Conservation (phyloP, 2,797 vertebrate genomes). For the Lepus oiostolus region DNA sequence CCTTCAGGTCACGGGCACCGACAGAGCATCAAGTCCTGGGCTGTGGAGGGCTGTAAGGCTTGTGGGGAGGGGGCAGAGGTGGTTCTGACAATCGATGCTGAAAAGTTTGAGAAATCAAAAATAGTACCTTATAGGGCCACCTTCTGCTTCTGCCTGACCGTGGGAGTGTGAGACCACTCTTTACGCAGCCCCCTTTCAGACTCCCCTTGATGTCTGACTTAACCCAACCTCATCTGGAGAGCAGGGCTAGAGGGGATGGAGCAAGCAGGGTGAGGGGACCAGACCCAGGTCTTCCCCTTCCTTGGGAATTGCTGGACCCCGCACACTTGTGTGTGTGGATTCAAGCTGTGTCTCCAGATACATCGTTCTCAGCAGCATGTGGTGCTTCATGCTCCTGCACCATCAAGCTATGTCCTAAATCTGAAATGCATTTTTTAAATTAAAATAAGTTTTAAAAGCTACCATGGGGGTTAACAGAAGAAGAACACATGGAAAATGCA, state of each 20-base stretch:
- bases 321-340: neutral
- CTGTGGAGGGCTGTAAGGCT: neutral
- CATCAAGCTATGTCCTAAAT: conserved; percentile 37
- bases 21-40: neutral
- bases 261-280: accelerated
- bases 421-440: neutral
- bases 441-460: conserved; percentile 51
- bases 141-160: neutral
- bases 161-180: neutral
- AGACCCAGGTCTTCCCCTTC: neutral
- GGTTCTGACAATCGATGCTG: neutral
- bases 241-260: too few species aligned
- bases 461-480: neutral
- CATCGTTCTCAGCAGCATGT: neutral
- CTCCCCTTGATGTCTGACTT: neutral
- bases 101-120: conserved; percentile 26
- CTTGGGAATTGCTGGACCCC: neutral
- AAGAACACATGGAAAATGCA: neutral
- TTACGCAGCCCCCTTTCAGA: neutral
- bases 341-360: neutral
- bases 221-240: neutral
- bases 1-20: conserved; percentile 38
- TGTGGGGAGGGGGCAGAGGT: neutral
- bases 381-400: neutral
- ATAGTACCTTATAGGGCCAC: neutral